phyloP scores from a whole-genome alignment of 92 coral and sea anemone genomes.

The Chrysogorgia sp. region DNA sequence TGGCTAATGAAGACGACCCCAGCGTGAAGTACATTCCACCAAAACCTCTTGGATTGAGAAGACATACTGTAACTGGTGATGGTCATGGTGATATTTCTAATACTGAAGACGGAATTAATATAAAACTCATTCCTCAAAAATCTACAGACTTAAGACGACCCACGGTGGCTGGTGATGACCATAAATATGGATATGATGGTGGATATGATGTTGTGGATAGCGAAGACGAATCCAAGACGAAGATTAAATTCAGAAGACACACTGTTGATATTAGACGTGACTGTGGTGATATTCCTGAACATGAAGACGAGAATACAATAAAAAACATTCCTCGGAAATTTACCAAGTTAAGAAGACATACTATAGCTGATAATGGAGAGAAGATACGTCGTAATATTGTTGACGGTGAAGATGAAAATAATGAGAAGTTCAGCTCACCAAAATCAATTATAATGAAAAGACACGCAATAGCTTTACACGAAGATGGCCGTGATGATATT shows the following conservation, averaged over 20 bases:
- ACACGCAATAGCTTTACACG: too few relatives aligned
- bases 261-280: neutral
- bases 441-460: too few relatives aligned
- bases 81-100: neutral
- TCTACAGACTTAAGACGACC: neutral
- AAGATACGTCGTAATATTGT: neutral
- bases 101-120: neutral
- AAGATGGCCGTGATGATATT: too few relatives aligned
- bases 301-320: too few relatives aligned
- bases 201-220: neutral
- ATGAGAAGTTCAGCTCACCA: too few relatives aligned
- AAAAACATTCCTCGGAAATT: too few relatives aligned
- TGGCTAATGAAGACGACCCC: neutral
- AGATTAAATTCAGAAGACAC: neutral
- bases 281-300: too few relatives aligned
- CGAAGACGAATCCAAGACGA: neutral
- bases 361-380: too few relatives aligned
- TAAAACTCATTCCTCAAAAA: conserved; percentile 5
- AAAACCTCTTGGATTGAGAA: neutral
- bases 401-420: neutral
- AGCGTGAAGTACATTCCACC: neutral
- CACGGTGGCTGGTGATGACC: conserved; percentile 1
- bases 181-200: neutral
- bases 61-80: neutral
- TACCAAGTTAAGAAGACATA: too few relatives aligned